phyloP scores from a whole-genome alignment of 2,888 invertebrate genomes.

The Melanostoma mellinum region DNA sequence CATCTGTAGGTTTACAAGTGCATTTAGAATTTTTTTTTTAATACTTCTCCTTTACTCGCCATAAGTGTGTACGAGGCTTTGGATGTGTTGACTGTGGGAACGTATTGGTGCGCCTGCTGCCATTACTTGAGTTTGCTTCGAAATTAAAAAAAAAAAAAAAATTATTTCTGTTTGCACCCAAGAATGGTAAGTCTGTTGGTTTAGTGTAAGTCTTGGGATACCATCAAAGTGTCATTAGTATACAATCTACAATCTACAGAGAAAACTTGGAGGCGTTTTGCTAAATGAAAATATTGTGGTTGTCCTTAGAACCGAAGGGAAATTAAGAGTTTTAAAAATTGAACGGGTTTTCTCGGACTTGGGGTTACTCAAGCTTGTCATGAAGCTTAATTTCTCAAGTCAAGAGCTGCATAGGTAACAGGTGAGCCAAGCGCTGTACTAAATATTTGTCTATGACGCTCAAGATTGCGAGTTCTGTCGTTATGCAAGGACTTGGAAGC shows the following conservation, averaged over 20 bases:
- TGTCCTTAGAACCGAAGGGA: too few species aligned
- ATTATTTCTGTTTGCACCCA: slow-evolving; percentile 11
- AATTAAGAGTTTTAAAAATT: too few species aligned
- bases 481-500: too few species aligned
- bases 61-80: slow-evolving; percentile 12
- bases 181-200: slow-evolving; percentile 18
- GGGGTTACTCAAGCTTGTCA: too few species aligned
- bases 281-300: too few species aligned
- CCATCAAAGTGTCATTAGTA: slow-evolving; percentile 37
- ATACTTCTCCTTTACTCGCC: neutral
- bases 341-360: too few species aligned
- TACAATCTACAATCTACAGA: neutral
- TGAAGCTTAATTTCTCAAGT: too few species aligned
- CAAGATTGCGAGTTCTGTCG: too few species aligned
- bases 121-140: slow-evolving; percentile 29
- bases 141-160: slow-evolving; percentile 2
- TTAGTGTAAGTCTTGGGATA: slow-evolving; percentile 22
- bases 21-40: slow-evolving; percentile 54
- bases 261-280: too few species aligned
- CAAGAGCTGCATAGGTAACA: too few species aligned
- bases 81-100: slow-evolving; percentile 1
- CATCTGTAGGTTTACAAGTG: slow-evolving; percentile 69
- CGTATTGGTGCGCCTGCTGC: neutral
- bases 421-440: too few species aligned
- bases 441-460: too few species aligned